A percentile compares a stretch with the other conserved stretches of the same genome.
These are phyloP conservation scores for Lordiphosa andalusiaca DNA, from an alignment of 2,888 invertebrate species.

Conservation along the genomic window DNA sequence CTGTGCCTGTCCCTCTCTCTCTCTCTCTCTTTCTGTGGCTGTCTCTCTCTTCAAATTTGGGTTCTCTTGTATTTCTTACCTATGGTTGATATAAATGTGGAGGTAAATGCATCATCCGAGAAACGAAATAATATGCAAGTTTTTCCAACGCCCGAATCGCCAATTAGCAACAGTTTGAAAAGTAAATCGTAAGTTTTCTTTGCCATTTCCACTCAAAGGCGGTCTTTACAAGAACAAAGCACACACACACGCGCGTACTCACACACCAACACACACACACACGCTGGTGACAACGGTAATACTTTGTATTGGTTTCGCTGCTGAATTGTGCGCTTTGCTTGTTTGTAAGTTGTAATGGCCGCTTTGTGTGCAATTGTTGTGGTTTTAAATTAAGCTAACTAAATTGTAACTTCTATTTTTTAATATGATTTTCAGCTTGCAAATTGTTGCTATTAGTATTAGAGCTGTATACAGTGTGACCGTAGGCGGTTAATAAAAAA, in stretches of 20 bases:
- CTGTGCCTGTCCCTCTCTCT: neutral
- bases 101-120: slow-evolving; percentile 96
- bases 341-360: neutral
- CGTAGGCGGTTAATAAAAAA: neutral
- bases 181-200: slow-evolving; percentile 97
- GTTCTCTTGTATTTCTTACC: slow-evolving; percentile 83
- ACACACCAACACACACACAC: slow-evolving; percentile 13
- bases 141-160: slow-evolving; percentile 96
- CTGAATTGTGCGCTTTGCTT: slow-evolving; percentile 1
- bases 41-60: neutral
- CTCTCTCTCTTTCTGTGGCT: neutral
- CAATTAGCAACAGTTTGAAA: slow-evolving; percentile 94
- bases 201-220: slow-evolving; percentile 84
- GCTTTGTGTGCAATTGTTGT: neutral
- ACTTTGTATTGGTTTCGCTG: neutral
- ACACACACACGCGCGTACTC: slow-evolving; percentile 35
- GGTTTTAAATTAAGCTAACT: neutral
- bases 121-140: slow-evolving; percentile 96
- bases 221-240: slow-evolving; percentile 22
- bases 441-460: slow-evolving; percentile 55
- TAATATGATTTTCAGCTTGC: slow-evolving; percentile 48
- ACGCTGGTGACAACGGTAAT: slow-evolving; percentile 30
- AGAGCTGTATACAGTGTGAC: slow-evolving; percentile 3
- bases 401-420: neutral
- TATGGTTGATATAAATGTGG: slow-evolving; percentile 97